phyloP scores from a whole-genome alignment of 2,888 invertebrate genomes.

The Catocala nupta region DNA sequence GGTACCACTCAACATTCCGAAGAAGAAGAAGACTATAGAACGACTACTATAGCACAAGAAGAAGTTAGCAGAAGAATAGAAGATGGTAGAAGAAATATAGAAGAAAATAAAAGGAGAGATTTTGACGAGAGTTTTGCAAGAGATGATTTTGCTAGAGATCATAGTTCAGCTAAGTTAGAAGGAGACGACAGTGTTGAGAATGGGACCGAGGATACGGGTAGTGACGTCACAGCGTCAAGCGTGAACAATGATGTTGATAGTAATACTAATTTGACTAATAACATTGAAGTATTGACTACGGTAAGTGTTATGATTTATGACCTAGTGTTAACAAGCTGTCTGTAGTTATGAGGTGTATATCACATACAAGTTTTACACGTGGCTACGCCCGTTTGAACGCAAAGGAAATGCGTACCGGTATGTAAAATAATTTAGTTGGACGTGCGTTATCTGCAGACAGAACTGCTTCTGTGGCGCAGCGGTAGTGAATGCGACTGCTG shows the following conservation, averaged over 20 bases:
- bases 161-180: neutral
- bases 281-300: constrained; percentile 47
- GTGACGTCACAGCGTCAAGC: constrained; percentile 42
- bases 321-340: too few species aligned
- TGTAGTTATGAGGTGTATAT: too few species aligned
- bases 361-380: too few species aligned
- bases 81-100: constrained; percentile 6
- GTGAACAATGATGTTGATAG: constrained; percentile 62
- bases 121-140: neutral
- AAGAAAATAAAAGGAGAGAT: neutral
- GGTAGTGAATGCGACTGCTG: too few species aligned
- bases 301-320: constrained; percentile 23
- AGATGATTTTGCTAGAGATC: neutral
- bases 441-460: too few species aligned
- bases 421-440: too few species aligned
- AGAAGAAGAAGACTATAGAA: constrained; percentile 39
- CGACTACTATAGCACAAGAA: constrained; percentile 30
- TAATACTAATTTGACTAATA: constrained; percentile 49
- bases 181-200: constrained; percentile 31
- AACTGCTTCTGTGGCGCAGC: too few species aligned
- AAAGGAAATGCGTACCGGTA: too few species aligned
- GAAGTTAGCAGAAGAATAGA: constrained; percentile 7
- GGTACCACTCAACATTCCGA: constrained; percentile 30
- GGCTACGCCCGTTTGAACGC: too few species aligned
- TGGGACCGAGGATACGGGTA: constrained; percentile 32